Conservation (phyloP, 2,113 vertebrate genomes). For the Dromaius novaehollandiae region DNA sequence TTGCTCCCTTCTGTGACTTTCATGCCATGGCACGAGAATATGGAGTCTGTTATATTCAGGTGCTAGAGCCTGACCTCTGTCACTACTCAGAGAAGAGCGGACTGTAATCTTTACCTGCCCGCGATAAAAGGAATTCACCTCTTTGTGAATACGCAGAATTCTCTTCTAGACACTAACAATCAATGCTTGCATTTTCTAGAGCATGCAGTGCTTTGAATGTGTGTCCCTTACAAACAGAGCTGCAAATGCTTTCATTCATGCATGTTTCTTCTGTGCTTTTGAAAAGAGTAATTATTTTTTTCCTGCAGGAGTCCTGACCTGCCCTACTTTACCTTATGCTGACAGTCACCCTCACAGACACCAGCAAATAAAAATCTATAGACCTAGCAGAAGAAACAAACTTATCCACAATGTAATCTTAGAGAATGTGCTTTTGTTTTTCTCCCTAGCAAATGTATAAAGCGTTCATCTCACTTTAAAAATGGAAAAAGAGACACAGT, state of each 20-base stretch:
- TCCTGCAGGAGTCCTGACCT: background rate
- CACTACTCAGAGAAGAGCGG: background rate
- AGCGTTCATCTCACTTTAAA: background rate
- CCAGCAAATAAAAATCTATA: background rate
- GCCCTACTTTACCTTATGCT: background rate
- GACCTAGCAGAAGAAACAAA: background rate
- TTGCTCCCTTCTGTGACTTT: background rate
- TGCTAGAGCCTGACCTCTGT: background rate
- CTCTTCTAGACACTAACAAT: background rate
- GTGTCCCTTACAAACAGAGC: background rate
- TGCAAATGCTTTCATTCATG: background rate
- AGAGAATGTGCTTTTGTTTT: background rate
- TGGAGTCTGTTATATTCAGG: background rate
- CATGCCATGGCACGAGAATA: background rate
- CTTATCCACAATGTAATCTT: background rate
- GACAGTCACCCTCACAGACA: background rate
- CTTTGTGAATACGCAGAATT: background rate
- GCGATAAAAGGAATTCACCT: background rate
- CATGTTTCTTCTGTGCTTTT: background rate
- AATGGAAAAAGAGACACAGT: background rate
- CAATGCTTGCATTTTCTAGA: background rate
- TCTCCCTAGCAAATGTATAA: background rate
- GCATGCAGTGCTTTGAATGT: background rate
- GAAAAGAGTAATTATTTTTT: background rate
- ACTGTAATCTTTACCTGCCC: background rate